Evolutionary conservation across 2,888 invertebrate species (phyloP).

Genomic region (Corythucha ciliata): DNA sequence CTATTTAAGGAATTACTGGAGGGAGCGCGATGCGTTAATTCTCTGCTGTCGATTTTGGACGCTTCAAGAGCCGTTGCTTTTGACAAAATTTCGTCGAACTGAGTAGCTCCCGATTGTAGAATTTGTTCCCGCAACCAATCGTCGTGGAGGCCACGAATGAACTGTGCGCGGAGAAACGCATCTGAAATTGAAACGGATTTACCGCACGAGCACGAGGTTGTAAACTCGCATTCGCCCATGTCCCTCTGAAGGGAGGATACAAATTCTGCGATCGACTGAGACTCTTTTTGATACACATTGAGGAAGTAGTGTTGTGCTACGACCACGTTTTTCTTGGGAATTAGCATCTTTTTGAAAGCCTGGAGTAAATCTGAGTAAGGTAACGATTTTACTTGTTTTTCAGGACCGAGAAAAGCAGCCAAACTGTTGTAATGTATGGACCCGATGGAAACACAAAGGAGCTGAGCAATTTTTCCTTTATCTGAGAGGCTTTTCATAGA

Average conservation of each 20-base stretch:
- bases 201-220: neutral
- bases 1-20: too few relatives aligned
- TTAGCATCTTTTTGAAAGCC: neutral
- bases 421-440: neutral
- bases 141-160: slow-evolving; percentile 7
- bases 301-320: slow-evolving; percentile 13
- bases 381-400: neutral
- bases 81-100: slow-evolving; percentile 4
- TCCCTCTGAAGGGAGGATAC: slow-evolving; percentile 14
- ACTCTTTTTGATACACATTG: slow-evolving; percentile 1
- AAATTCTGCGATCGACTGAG: slow-evolving; percentile 12
- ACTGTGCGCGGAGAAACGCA: slow-evolving; percentile 13
- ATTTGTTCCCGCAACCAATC: slow-evolving; percentile 7
- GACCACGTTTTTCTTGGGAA: slow-evolving; percentile 1
- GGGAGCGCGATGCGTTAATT: too few relatives aligned
- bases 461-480: neutral
- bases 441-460: slow-evolving; percentile 6
- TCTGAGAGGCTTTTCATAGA: neutral
- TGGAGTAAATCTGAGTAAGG: neutral
- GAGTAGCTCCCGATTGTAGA: neutral
- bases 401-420: slow-evolving; percentile 3
- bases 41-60: too few relatives aligned
- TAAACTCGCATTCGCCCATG: slow-evolving; percentile 15
- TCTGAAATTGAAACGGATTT: neutral
- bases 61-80: slow-evolving; percentile 2